phyloP scores from a whole-genome alignment of 2,797 vertebrate genomes.

The Sebastes cheni region DNA sequence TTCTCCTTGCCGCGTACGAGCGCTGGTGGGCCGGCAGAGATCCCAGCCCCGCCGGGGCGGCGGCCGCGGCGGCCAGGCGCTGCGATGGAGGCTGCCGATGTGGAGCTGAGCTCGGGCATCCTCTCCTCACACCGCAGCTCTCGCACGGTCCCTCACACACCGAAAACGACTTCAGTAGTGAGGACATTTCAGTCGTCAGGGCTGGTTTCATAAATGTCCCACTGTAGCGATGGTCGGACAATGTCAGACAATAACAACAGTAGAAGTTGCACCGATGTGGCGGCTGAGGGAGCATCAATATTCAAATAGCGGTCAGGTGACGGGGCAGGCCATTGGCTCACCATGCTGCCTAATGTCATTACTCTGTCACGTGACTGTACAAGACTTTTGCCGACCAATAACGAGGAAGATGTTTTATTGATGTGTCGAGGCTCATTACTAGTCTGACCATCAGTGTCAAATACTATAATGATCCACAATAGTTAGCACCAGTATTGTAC shows the following conservation, averaged over 20 bases:
- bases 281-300: constrained; percentile 60
- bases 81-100: constrained; percentile 42
- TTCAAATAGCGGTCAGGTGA: constrained; percentile 66
- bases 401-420: constrained; percentile 1
- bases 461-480: not conserved
- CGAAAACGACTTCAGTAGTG: constrained; percentile 79
- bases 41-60: constrained; percentile 36
- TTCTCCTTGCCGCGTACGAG: constrained; percentile 62
- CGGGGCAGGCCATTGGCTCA: constrained; percentile 54
- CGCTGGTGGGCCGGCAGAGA: constrained; percentile 47
- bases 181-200: constrained; percentile 73
- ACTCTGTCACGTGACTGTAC: constrained; percentile 58
- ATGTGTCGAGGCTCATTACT: not conserved
- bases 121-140: constrained; percentile 57
- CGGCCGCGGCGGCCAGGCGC: constrained; percentile 36
- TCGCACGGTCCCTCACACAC: constrained; percentile 77
- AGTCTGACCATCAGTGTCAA: not conserved
- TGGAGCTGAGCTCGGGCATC: constrained; percentile 43
- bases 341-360: not conserved
- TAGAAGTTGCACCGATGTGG: constrained; percentile 28
- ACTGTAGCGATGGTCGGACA: constrained; percentile 3
- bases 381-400: constrained; percentile 58
- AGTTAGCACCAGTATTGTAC: not conserved
- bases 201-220: not conserved
- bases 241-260: constrained; percentile 64